Evolutionary conservation across 1,140 invertebrate genomes (phyloP).

Genomic region (Paramacrobiotus metropolitanus): DNA sequence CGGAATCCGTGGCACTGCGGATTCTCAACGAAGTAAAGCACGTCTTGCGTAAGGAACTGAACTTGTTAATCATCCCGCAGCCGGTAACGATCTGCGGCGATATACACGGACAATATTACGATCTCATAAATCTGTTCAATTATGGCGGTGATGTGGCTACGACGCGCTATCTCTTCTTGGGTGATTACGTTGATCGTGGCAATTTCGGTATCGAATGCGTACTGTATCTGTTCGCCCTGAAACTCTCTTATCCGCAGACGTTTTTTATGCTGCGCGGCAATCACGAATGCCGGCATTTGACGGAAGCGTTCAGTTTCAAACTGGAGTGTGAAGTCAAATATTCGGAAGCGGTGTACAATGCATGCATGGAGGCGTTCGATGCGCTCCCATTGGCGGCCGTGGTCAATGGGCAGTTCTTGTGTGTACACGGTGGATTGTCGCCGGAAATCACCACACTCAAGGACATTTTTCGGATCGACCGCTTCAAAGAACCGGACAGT

Average conservation of each 20-base stretch:
- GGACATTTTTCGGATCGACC: constrained; percentile 15
- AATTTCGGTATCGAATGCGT: constrained; percentile 79
- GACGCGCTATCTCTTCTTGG: constrained; percentile 30
- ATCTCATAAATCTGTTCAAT: constrained; percentile 30
- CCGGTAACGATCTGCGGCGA: constrained; percentile 20
- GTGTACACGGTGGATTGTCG: constrained; percentile 13
- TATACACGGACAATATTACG: constrained; percentile 33
- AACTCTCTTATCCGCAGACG: constrained; percentile 10
- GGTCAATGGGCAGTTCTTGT: constrained; percentile 12
- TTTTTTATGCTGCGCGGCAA: constrained; percentile 13
- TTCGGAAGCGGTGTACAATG: constrained; percentile 17
- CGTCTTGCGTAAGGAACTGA: too few relatives aligned
- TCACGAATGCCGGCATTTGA: constrained; percentile 13
- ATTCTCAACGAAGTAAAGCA: too few relatives aligned
- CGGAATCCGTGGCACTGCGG: too few relatives aligned
- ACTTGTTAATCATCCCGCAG: too few relatives aligned
- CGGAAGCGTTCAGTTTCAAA: constrained; percentile 21
- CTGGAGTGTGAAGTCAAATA: constrained; percentile 20
- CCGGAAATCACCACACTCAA: constrained; percentile 12
- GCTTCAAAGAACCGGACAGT: constrained; percentile 5
- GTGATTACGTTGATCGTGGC: constrained; percentile 93
- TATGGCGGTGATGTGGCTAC: constrained; percentile 30
- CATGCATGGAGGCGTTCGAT: constrained; percentile 14
- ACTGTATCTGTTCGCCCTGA: constrained; percentile 4
- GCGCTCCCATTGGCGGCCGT: constrained; percentile 13